Conservation (phyloP, 30 jellyfish, hydroid and myxozoan genomes). For the Catostylus mosaicus region DNA sequence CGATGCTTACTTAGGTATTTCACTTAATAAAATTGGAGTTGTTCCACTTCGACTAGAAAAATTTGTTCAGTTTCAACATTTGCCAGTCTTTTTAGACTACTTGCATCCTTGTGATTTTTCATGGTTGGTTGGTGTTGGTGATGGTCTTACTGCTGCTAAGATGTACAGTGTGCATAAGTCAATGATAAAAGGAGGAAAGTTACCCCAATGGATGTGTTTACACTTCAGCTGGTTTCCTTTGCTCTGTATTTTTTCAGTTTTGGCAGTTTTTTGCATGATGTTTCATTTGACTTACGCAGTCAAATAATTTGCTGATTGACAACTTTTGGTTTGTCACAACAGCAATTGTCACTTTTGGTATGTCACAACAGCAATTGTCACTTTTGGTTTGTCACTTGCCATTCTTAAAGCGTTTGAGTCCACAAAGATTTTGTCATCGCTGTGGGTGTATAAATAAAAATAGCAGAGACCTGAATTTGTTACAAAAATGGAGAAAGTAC, state of each 20-base stretch:
- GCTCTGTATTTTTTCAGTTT: neutral
- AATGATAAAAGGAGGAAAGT: slow-evolving; percentile 29
- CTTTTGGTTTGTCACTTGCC: too few relatives aligned
- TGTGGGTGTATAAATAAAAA: too few relatives aligned
- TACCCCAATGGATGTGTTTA: slow-evolving; percentile 62
- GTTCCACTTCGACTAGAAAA: slow-evolving; percentile 38
- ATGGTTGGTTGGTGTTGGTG: slow-evolving; percentile 81
- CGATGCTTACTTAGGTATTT: slow-evolving; percentile 91
- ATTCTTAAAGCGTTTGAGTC: too few relatives aligned
- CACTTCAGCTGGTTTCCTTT: slow-evolving; percentile 11
- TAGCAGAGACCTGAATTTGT: too few relatives aligned
- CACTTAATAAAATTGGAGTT: slow-evolving; percentile 68
- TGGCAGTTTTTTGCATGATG: neutral
- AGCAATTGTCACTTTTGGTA: too few relatives aligned
- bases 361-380: too few relatives aligned
- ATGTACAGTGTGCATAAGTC: slow-evolving; percentile 57
- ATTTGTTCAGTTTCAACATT: slow-evolving; percentile 65
- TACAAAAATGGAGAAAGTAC: too few relatives aligned
- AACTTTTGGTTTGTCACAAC: too few relatives aligned
- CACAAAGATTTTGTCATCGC: too few relatives aligned
- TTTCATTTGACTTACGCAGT: neutral
- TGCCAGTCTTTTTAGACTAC: slow-evolving; percentile 56
- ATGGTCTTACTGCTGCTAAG: slow-evolving; percentile 61
- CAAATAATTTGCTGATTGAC: too few relatives aligned
- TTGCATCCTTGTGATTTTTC: slow-evolving; percentile 69